phyloP scores from a whole-genome alignment of 2,888 invertebrate genomes.

The Aspidiotus destructor region DNA sequence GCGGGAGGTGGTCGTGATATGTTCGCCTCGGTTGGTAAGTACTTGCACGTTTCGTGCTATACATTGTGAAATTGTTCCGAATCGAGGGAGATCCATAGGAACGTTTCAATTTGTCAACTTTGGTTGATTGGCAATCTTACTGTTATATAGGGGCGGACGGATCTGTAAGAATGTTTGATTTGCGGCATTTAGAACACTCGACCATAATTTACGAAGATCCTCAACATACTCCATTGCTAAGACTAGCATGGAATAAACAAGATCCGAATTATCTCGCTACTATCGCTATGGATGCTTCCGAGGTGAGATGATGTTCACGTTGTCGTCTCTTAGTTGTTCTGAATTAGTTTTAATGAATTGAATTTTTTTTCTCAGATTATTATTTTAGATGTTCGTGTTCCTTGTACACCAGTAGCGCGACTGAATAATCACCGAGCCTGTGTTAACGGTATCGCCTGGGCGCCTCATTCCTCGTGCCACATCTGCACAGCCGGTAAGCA shows the following conservation, averaged over 20 bases:
- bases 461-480: slow-evolving; percentile 98
- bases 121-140: too few species aligned
- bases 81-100: too few species aligned
- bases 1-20: slow-evolving; percentile 96
- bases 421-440: slow-evolving; percentile 97
- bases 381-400: slow-evolving; percentile 93
- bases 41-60: neutral
- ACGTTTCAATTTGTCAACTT: too few species aligned
- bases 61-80: too few species aligned
- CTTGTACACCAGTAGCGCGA: slow-evolving; percentile 94
- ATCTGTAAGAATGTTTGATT: slow-evolving; percentile 96
- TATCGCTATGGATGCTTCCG: slow-evolving; percentile 97
- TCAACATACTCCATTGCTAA: slow-evolving; percentile 81
- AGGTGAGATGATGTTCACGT: slow-evolving; percentile 50
- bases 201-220: slow-evolving; percentile 99
- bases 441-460: slow-evolving; percentile 99
- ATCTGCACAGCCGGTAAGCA: slow-evolving; percentile 80
- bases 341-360: too few species aligned
- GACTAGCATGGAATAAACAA: slow-evolving; percentile 98
- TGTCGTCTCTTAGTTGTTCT: too few species aligned
- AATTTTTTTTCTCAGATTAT: slow-evolving; percentile 49
- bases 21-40: slow-evolving; percentile 86
- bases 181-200: slow-evolving; percentile 93
- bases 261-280: slow-evolving; percentile 99
- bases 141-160: slow-evolving; percentile 72